Percentiles rank a stretch among this genome's conserved stretches.
phyloP scores from a whole-genome alignment of 2,113 vertebrate species.

The Bombycilla garrulus region DNA sequence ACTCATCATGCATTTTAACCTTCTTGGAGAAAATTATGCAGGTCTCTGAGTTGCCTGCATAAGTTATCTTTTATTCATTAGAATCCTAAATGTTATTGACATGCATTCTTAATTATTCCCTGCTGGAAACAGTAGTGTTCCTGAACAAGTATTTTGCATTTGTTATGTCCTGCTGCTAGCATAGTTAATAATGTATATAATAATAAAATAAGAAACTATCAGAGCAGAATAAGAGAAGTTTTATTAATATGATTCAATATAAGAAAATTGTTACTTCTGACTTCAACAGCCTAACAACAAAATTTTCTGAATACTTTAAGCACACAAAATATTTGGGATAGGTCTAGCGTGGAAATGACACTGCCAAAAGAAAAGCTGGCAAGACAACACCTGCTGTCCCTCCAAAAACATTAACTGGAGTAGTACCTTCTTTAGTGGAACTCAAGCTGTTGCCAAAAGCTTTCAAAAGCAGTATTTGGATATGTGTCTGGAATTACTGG shows the following conservation, averaged over 20 bases:
- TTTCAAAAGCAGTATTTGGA: neutral
- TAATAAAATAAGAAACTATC: slow-evolving; percentile 49
- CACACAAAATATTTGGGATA: neutral
- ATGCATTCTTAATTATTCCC: slow-evolving; percentile 70
- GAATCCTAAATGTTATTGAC: slow-evolving; percentile 69
- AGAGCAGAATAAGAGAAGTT: slow-evolving; percentile 33
- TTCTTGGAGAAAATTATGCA: slow-evolving; percentile 62
- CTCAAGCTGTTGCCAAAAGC: neutral
- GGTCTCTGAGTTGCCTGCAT: slow-evolving; percentile 10
- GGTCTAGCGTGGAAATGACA: neutral
- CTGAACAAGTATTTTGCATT: slow-evolving; percentile 65
- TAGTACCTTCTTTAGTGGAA: neutral
- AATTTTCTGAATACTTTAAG: neutral
- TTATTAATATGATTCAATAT: slow-evolving; percentile 21
- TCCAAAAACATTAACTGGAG: neutral
- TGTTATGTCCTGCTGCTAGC: slow-evolving; percentile 57
- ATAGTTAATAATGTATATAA: slow-evolving; percentile 58
- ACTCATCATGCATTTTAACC: slow-evolving; percentile 38
- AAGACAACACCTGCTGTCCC: neutral
- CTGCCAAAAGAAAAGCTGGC: neutral
- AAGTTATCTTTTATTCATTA: slow-evolving; percentile 71
- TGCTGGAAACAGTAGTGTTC: slow-evolving; percentile 54
- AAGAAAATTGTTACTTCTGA: slow-evolving; percentile 26
- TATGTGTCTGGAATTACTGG: neutral
- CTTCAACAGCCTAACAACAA: neutral